These are phyloP conservation scores for Chaitophorus viminalis DNA, from an alignment of 2,888 invertebrate genomes.

Conservation along the genomic window DNA sequence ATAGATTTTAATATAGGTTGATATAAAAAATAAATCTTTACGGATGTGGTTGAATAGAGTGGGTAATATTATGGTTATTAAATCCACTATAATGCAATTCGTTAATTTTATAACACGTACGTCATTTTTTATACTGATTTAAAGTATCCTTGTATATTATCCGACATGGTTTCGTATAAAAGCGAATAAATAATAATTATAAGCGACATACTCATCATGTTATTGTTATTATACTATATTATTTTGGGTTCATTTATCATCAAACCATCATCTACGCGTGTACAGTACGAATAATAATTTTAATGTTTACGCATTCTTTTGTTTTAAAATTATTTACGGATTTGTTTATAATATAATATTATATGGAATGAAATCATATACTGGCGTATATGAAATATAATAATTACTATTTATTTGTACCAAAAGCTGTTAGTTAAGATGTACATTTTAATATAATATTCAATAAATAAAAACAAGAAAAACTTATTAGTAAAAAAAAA, in stretches of 20 bases:
- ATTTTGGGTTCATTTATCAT: background rate
- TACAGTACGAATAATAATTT: background rate
- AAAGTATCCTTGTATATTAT: background rate
- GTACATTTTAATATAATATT: too few species aligned
- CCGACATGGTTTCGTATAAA: background rate
- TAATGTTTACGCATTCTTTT: background rate
- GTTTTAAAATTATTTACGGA: background rate
- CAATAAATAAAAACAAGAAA: too few species aligned
- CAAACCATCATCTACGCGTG: background rate
- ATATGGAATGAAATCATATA: background rate
- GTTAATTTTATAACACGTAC: background rate
- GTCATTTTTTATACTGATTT: background rate
- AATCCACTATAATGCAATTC: background rate
- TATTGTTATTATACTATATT: background rate
- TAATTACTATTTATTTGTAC: too few species aligned
- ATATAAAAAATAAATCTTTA: conserved; percentile 8
- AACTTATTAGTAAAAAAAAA: too few species aligned
- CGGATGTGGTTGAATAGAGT: background rate
- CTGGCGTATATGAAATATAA: background rate
- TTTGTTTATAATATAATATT: background rate
- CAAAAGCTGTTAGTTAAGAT: too few species aligned
- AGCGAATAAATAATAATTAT: too few species aligned
- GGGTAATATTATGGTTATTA: background rate
- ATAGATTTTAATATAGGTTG: conserved; percentile 18
- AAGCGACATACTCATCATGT: too few species aligned